Evolutionary conservation across 2,888 invertebrate genomes (phyloP).

Genomic region (Margaritifera margaritifera): DNA sequence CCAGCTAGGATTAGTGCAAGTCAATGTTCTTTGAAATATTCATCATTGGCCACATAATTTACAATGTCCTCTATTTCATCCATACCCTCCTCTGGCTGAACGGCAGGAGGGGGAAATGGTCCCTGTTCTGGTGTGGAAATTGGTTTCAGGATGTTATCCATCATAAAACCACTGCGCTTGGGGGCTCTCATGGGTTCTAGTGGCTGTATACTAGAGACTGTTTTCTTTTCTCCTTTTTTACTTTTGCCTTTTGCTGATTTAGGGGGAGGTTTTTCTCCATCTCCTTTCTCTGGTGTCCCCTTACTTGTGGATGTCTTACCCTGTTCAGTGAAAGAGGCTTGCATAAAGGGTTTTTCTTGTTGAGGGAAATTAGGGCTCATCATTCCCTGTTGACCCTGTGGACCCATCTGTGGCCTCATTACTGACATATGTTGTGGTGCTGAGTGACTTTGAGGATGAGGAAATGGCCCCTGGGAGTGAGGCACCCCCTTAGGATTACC

Average conservation of each 20-base stretch:
- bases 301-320: not conserved
- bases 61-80: conserved; percentile 60
- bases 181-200: too few species aligned
- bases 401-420: conserved; percentile 17
- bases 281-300: too few species aligned
- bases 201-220: too few species aligned
- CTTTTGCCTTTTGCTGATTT: too few species aligned
- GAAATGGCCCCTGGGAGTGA: conserved; percentile 3
- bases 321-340: not conserved
- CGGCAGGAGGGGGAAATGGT: not conserved
- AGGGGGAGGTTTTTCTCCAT: too few species aligned
- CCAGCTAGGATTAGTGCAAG: not conserved
- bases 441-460: conserved; percentile 18
- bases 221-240: too few species aligned
- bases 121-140: conserved; percentile 4
- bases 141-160: conserved; percentile 41
- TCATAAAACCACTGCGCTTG: conserved; percentile 32
- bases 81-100: conserved; percentile 47
- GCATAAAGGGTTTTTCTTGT: conserved; percentile 10
- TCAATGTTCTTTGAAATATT: conserved; percentile 39
- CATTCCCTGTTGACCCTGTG: conserved; percentile 9
- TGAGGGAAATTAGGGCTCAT: conserved; percentile 11
- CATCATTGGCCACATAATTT: conserved; percentile 55
- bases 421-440: conserved; percentile 21
- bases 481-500: conserved; percentile 3